phyloP scores from a whole-genome alignment of 2,113 vertebrate genomes.

The Pseudopodoces humilis region DNA sequence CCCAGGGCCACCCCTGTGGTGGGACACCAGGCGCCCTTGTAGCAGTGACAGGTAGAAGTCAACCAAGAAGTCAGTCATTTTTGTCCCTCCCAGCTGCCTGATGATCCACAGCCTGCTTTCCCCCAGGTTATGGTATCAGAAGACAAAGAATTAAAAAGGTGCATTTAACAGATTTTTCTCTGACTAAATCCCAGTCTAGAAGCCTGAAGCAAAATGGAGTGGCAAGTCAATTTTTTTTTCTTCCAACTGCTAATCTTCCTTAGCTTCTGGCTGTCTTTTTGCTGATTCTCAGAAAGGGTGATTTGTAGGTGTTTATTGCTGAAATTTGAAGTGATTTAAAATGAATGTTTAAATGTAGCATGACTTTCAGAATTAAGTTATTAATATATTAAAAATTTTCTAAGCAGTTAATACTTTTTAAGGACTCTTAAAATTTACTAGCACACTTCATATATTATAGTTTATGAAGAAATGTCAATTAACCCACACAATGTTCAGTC shows the following conservation, averaged over 20 bases:
- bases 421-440: not conserved
- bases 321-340: not conserved
- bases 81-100: accelerated
- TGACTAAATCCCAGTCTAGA: not conserved
- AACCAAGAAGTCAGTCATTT: accelerated
- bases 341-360: not conserved
- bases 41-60: not conserved
- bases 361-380: not conserved
- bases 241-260: not conserved
- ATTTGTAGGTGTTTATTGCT: conserved; percentile 1
- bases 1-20: not conserved
- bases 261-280: not conserved
- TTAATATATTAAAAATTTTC: not conserved
- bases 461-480: conserved; percentile 28
- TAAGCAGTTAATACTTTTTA: not conserved
- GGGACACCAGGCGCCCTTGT: not conserved
- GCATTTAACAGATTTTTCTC: not conserved
- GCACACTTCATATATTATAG: not conserved
- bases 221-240: not conserved
- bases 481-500: not conserved
- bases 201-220: not conserved
- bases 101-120: not conserved
- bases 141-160: not conserved
- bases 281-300: not conserved
- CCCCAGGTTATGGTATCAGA: not conserved